These are phyloP conservation scores for Upupa epops DNA, from an alignment of 2,113 vertebrate genomes.

Conservation along the genomic window DNA sequence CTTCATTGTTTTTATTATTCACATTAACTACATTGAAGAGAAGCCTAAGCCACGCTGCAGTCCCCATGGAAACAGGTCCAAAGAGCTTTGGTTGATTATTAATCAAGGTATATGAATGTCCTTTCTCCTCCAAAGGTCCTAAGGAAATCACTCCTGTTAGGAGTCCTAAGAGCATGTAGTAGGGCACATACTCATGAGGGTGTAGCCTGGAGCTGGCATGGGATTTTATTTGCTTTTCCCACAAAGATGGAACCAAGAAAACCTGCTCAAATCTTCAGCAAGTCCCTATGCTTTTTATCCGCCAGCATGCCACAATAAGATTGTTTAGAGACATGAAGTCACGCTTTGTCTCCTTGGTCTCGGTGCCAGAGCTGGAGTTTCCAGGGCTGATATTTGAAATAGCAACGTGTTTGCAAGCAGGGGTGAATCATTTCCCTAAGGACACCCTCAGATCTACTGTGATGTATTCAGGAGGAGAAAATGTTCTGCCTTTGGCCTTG, in stretches of 20 bases:
- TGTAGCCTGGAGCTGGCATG: neutral
- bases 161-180: neutral
- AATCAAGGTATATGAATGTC: neutral
- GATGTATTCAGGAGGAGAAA: neutral
- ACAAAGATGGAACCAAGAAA: neutral
- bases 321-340: neutral
- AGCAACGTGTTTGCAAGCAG: constrained; percentile 45
- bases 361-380: neutral
- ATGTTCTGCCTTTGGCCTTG: constrained; percentile 4
- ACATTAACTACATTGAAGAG: neutral
- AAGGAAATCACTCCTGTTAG: neutral
- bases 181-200: neutral
- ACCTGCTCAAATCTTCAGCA: neutral
- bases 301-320: neutral
- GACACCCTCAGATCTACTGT: neutral
- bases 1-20: constrained; percentile 11
- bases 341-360: neutral
- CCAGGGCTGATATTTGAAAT: constrained; percentile 10
- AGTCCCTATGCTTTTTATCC: neutral
- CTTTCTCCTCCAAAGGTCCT: neutral
- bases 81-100: constrained; percentile 11
- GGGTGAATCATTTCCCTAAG: constrained; percentile 34
- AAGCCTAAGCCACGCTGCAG: neutral
- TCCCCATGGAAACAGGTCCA: constrained; percentile 64
- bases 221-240: neutral